Evolutionary conservation across 2,888 invertebrate species (phyloP).

Genomic region (Scotopteryx bipunctaria): DNA sequence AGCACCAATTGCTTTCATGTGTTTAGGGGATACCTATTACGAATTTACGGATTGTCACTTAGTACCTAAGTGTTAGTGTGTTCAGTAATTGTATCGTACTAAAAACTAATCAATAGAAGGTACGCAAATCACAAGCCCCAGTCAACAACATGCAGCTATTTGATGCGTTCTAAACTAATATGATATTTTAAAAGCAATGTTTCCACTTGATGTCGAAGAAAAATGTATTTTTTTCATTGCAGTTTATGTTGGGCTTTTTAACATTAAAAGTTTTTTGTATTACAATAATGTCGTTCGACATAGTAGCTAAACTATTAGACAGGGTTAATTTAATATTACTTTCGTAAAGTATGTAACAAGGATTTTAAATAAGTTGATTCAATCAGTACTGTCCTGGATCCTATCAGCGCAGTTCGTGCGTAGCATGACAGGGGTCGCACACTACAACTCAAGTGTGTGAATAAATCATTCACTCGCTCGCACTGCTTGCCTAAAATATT

Average conservation of each 20-base stretch:
- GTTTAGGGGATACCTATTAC: too few relatives aligned
- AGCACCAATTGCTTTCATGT: too few relatives aligned
- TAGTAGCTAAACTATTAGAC: too few relatives aligned
- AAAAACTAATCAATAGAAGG: constrained; percentile 1
- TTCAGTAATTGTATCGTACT: background rate
- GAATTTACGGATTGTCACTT: background rate
- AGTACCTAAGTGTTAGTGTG: background rate
- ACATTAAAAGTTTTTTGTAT: too few relatives aligned
- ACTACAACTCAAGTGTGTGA: constrained; percentile 28
- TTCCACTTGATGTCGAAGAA: background rate
- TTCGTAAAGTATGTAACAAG: background rate
- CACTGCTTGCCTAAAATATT: constrained; percentile 40
- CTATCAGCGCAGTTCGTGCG: constrained; percentile 18
- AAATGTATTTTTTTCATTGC: background rate
- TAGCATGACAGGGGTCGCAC: constrained; percentile 15
- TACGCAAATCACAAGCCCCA: background rate
- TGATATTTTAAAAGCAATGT: constrained; percentile 9
- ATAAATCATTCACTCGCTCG: constrained; percentile 43
- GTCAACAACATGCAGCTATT: constrained; percentile 23
- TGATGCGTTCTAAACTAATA: constrained; percentile 20
- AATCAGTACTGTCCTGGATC: constrained; percentile 28
- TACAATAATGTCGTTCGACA: too few relatives aligned
- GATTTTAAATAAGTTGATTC: constrained; percentile 16
- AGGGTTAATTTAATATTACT: too few relatives aligned
- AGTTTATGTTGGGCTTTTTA: background rate